Base-by-base conservation (phyloP, 2,888 invertebrate species). In the Mythimna lalbum region DNA sequence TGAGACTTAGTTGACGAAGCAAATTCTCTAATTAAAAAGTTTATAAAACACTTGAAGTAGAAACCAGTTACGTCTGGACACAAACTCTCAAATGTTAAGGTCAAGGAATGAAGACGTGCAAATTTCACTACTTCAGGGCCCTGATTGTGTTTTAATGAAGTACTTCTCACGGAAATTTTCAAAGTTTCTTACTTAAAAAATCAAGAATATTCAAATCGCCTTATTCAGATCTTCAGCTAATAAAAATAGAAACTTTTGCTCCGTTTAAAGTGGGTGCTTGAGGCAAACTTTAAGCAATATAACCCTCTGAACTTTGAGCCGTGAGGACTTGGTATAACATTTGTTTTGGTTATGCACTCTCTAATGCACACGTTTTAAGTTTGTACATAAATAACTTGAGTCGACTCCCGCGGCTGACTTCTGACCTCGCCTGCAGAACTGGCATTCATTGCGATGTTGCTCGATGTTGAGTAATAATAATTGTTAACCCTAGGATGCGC, bases 331-430 rank as follows among this genome's bases (percentile, higher is more conserved):
- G 52, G 70, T 70, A 73, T 78, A 71, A 85, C 77, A 82, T 86
- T 88, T 80, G 85, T 84, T 86, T 81, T 78, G 78, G 80, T 82
- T 87, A 86, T 85, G 86, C 84, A 83, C 79, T 85, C 83, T 80
- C 80, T 80, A 78, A 83, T 80, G 77, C 75, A 77, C 83, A 82
- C 84, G 81, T 84, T 82, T 79, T 73, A 82, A 86, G 77, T 85
- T 86, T 69, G 75, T 81, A 81, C 81, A 86, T 86, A 85, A 86
- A 86, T 84, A 84, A 81, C 81, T 68, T 80, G 63, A 64, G 67
- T 72, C 52, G 80, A 84, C 77, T 80, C 74, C 76, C 79, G 84
- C 81, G 62, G 81, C 81, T 89, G 89, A 87, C 88, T 87, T 87
- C 84, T 87, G 86, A 89, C 89, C 89, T 87, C 87, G 80, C 43